These are phyloP conservation scores for Tetramorium parvispinum DNA, from an alignment of 1,140 invertebrate species.

Conservation along the genomic window DNA sequence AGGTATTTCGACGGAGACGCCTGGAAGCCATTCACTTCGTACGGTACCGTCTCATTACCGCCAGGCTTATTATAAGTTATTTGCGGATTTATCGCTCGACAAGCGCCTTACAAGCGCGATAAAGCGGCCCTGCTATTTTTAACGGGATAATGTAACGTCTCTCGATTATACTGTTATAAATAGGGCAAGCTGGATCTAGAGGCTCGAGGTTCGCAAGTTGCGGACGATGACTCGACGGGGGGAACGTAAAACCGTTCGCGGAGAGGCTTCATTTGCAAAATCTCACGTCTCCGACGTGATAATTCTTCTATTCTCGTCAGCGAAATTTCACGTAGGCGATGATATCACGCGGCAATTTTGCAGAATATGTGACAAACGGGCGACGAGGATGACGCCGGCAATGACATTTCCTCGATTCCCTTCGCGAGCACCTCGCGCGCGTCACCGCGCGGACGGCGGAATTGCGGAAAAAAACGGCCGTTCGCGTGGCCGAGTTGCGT, in stretches of 20 bases:
- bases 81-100: slow-evolving; percentile 42
- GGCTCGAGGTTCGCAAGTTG: background rate
- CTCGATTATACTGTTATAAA: slow-evolving; percentile 49
- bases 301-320: too few species aligned
- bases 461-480: slow-evolving; percentile 21
- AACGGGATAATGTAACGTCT: slow-evolving; percentile 36
- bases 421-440: background rate
- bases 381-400: background rate
- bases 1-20: background rate
- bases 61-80: slow-evolving; percentile 22
- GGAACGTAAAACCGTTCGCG: too few species aligned
- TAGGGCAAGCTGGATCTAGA: background rate
- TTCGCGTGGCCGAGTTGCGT: background rate
- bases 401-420: background rate
- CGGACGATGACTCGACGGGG: background rate
- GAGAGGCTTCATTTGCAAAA: background rate
- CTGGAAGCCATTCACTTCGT: slow-evolving; percentile 18
- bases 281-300: background rate
- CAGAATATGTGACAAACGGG: background rate
- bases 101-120: slow-evolving; percentile 39
- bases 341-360: background rate
- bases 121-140: slow-evolving; percentile 44
- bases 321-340: background rate
- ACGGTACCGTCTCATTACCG: background rate
- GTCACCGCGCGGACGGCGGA: slow-evolving; percentile 10